Conservation (phyloP, 2,113 vertebrate species). For the Willisornis vidua region DNA sequence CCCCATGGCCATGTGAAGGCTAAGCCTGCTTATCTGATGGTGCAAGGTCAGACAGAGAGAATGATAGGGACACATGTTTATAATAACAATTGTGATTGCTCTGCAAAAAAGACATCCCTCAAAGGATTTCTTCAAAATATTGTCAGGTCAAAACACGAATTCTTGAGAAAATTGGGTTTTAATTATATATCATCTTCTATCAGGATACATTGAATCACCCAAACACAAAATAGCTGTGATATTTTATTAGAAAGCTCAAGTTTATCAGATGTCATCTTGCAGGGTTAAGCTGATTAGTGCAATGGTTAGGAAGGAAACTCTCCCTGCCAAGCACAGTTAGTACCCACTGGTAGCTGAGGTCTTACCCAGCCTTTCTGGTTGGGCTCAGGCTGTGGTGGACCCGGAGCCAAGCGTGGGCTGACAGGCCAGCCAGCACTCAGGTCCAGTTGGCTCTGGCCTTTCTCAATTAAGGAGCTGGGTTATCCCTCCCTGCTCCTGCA, state of each 20-base stretch:
- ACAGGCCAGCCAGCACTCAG: accelerated
- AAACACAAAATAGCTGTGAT: neutral
- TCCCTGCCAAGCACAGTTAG: neutral
- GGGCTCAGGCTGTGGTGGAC: neutral
- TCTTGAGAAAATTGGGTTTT: neutral
- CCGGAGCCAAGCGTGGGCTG: neutral
- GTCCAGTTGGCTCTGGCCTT: neutral
- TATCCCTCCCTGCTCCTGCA: neutral
- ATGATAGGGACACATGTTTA: neutral
- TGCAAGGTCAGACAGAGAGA: neutral
- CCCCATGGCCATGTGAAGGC: neutral
- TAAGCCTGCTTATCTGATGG: conserved; percentile 3
- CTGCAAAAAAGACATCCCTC: neutral
- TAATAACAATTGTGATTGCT: neutral
- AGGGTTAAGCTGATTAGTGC: neutral
- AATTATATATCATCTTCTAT: neutral
- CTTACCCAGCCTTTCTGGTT: neutral
- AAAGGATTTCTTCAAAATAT: neutral
- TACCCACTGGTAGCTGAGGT: neutral
- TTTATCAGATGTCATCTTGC: neutral
- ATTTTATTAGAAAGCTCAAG: neutral
- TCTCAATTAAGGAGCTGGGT: neutral
- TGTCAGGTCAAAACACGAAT: neutral
- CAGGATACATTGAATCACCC: neutral
- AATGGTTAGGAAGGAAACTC: neutral